These are phyloP conservation scores for Puntigrus tetrazona DNA, from an alignment of 2,113 vertebrate species.

Conservation along the genomic window DNA sequence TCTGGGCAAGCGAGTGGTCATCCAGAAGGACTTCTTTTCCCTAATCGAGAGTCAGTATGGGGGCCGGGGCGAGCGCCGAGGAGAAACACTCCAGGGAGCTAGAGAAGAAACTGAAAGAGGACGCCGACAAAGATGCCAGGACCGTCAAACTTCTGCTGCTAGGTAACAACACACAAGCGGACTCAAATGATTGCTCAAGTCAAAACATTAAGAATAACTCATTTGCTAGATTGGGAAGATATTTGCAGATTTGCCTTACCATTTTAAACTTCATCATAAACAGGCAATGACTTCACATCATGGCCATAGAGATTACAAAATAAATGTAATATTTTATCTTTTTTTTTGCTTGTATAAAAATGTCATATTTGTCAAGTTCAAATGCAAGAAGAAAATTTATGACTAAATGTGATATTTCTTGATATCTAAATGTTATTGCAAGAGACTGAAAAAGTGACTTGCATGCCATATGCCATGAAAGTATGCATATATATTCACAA, in stretches of 20 bases:
- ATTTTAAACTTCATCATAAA: not conserved
- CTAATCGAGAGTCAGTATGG: slow-evolving; percentile 77
- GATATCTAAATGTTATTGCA: not conserved
- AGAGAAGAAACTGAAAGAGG: slow-evolving; percentile 97
- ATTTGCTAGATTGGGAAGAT: slow-evolving; percentile 6
- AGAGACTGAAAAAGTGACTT: not conserved
- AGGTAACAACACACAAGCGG: slow-evolving; percentile 76
- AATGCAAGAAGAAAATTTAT: not conserved
- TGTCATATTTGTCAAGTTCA: no score
- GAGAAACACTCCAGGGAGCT: slow-evolving; percentile 94
- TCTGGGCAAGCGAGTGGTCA: slow-evolving; percentile 57
- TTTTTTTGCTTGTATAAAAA: no score
- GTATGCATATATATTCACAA: not conserved
- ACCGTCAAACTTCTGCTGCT: slow-evolving; percentile 97
- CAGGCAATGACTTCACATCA: not conserved
- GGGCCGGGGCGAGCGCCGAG: slow-evolving; percentile 92
- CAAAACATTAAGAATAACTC: not conserved
- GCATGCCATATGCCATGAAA: not conserved
- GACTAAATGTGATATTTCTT: not conserved
- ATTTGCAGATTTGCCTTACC: not conserved
- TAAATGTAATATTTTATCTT: not conserved
- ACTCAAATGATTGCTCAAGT: not conserved
- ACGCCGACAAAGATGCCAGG: slow-evolving; percentile 93
- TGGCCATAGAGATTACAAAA: not conserved
- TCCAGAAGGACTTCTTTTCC: slow-evolving; percentile 45